A percentile compares a stretch with the other conserved stretches of the same genome.
These are phyloP conservation scores for Rhyacophila brunnea DNA, from an alignment of 1,140 invertebrate genomes.

Conservation along the genomic window DNA sequence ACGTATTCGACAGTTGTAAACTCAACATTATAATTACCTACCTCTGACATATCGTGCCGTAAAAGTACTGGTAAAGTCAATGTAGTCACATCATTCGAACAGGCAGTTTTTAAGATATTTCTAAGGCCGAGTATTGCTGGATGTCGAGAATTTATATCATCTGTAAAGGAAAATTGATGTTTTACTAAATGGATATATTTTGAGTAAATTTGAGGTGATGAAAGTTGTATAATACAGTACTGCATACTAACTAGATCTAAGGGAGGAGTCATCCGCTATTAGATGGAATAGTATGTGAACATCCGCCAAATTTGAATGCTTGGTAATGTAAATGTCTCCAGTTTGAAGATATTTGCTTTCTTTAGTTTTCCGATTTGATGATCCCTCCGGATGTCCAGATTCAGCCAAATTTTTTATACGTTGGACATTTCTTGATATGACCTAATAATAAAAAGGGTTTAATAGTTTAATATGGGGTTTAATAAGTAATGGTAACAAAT, in stretches of 20 bases:
- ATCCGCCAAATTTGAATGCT: conserved; percentile 93
- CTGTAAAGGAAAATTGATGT: conserved; percentile 50
- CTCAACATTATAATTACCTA: conserved; percentile 42
- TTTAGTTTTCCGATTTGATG: conserved; percentile 30
- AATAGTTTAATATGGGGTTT: background rate
- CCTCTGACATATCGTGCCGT: conserved; percentile 91
- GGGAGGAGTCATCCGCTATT: conserved; percentile 74
- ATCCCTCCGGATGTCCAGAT: conserved; percentile 12
- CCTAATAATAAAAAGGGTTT: conserved; percentile 31
- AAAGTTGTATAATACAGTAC: too few species aligned
- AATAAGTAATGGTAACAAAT: background rate
- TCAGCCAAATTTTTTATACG: conserved; percentile 32
- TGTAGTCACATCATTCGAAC: conserved; percentile 89
- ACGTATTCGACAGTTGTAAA: too few species aligned
- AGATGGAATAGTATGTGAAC: conserved; percentile 95
- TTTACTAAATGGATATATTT: too few species aligned
- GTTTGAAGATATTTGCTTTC: conserved; percentile 60
- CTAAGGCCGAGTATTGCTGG: conserved; percentile 92
- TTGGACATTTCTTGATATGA: conserved; percentile 41
- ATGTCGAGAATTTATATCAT: conserved; percentile 93
- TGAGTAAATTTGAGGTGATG: too few species aligned
- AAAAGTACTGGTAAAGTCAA: conserved; percentile 91
- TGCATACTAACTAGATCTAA: conserved; percentile 45
- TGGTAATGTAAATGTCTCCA: conserved; percentile 93
- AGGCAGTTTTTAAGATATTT: conserved; percentile 93